Evolutionary conservation across 2,888 invertebrate species (phyloP), one percentile per base, ranked within the genome.

Genomic region (Microctonus brassicae): DNA sequence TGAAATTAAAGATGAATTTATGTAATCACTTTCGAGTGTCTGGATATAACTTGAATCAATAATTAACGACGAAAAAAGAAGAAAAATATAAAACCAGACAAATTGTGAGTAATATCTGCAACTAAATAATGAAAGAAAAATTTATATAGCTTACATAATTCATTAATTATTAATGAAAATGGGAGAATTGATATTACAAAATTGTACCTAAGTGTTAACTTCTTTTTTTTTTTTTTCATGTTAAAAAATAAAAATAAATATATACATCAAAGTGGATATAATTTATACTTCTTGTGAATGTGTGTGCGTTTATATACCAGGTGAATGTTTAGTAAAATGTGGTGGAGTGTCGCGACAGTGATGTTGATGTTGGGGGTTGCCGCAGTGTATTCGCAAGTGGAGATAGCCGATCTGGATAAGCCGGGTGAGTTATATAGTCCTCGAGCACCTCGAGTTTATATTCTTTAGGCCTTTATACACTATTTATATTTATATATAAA

Each of bases 391-490:
- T 75, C 80, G 75, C 80, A 81, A 78, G 76, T 79, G 69, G 81
- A 82, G 80, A 79, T 84, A 79, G 80, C 84, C 74, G 85, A 86
- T 81, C 80, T 86, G 78, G 84, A 86, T 82, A 82, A 83, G 82
- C 84, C 85, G 72, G 82, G 86, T 86, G 80, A 86, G 86, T 85
- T 80, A 47, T 47, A 77, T 77, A 74, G 58, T 63, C 72, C 61
- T 36, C 61, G 36, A 39, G 36, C 22, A 61, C 11, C 9, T 22
- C 61, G n/a, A 39, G 20, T 39, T 24, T 63, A 57, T 17, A 17
- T 17, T 47, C 7, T 17, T 17, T 17, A 17, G 17, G 47, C 17
- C 47, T 17, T 9, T 17, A 47, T 17, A 47, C 47, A 7, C 24
- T 33, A 29, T 33, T 36, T 34, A 61, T 63, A 55, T 47, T 22